Evolutionary conservation across 2,888 invertebrate species (phyloP).

Genomic region (Sinelater perroti): DNA sequence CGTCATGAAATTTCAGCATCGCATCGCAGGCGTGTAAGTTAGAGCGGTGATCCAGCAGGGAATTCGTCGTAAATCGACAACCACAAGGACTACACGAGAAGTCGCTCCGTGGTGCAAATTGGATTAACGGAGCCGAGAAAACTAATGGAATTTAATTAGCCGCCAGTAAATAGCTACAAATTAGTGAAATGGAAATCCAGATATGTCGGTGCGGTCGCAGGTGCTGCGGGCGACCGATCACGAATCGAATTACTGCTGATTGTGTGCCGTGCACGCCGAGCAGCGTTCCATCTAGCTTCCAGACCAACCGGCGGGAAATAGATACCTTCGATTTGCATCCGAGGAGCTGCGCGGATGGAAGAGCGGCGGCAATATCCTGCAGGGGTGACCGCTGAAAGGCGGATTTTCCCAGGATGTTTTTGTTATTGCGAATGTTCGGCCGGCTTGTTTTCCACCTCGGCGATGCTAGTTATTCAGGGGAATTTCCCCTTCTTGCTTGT

Average conservation of each 20-base stretch:
- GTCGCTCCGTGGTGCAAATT: slow-evolving; percentile 6
- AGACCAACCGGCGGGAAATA: neutral
- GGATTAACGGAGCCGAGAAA: slow-evolving; percentile 9
- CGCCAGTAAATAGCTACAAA: slow-evolving; percentile 24
- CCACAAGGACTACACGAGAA: neutral
- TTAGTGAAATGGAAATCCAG: slow-evolving; percentile 25
- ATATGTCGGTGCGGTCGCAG: neutral
- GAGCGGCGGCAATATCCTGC: neutral
- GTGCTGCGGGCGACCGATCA: slow-evolving; percentile 1
- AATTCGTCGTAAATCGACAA: too few relatives aligned
- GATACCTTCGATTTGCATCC: slow-evolving; percentile 1
- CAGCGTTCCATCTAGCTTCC: too few relatives aligned
- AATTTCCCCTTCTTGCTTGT: slow-evolving; percentile 19
- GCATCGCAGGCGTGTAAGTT: too few relatives aligned
- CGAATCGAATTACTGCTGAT: slow-evolving; percentile 2
- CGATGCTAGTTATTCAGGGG: slow-evolving; percentile 14
- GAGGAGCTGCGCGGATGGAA: neutral
- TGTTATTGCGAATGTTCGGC: slow-evolving; percentile 29
- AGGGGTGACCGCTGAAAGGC: neutral
- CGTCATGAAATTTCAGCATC: too few relatives aligned
- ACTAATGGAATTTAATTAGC: slow-evolving; percentile 28
- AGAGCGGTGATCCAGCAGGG: too few relatives aligned
- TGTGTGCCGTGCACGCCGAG: too few relatives aligned
- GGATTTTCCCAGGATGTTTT: slow-evolving; percentile 24
- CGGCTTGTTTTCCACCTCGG: slow-evolving; percentile 28